Evolutionary conservation across 2,797 vertebrate genomes (phyloP), one percentile per base, ranked within the genome.

Genomic region (Neomorphus geoffroyi): DNA sequence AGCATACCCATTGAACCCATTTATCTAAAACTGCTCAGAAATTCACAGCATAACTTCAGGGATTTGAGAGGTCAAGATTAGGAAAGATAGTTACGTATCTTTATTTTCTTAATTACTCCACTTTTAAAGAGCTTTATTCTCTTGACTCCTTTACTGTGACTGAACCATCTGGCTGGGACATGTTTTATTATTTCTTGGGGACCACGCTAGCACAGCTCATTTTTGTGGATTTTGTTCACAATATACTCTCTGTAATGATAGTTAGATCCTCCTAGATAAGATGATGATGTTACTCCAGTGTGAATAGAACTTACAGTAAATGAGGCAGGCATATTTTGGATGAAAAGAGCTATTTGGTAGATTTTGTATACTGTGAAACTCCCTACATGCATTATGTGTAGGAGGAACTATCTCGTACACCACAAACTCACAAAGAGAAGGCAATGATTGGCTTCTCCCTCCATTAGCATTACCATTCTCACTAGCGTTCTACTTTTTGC

Each of bases 171-270:
- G 94, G 18, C 78, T 91, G 77, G 56, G 66, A 77, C 26, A 35
- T 83, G 67, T 95, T 96, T 95, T 94, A 83, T 92, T 90, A 83
- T 88, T 94, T 97, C 88, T 95, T 72, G 56, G 86, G 82, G 88
- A 93, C 66, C 94, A 6, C 10, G 24, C 21, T 85, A 94, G 88
- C 77, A 80, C 1, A 3, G 37, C 17, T 94, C 61, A 65, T 90
- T 93, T 79, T 75, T 87, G n/a, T 79, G 43, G 11, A 50, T 88
- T 94, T 96, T 91, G 24, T 65, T 91, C 9, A 4, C 11, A 61
- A 28, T 90, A 90, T 94, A n/a, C 53, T 82, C 77, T 41, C 75
- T 87, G 13, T 61, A 92, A 72, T 69, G 56, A n/a, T 27, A 64
- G 48, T 60, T 73, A 88, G 39, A 66, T 85, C 50, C 45, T 93